A percentile compares a stretch with the other conserved stretches of the same genome.
Conservation (phyloP, 2,113 vertebrate genomes). For the Ameiurus melas region DNA sequence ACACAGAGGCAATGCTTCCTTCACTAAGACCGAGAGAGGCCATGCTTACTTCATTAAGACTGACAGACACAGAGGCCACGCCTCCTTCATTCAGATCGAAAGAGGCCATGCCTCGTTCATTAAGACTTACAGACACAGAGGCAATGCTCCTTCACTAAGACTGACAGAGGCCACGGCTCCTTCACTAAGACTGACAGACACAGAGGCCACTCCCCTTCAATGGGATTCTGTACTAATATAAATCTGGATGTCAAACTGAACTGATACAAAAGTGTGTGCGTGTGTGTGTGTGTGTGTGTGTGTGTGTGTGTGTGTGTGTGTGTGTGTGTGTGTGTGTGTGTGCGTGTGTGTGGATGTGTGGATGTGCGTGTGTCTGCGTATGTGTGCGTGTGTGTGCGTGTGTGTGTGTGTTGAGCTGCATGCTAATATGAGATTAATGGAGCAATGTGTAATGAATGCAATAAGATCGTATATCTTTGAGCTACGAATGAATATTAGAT, state of each 20-base stretch:
- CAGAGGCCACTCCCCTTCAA: too few species aligned
- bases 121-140: not conserved
- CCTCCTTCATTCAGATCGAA: too few species aligned
- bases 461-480: not conserved
- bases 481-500: not conserved
- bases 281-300: too few species aligned
- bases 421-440: not conserved
- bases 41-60: too few species aligned
- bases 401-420: not conserved
- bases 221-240: not conserved
- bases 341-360: not conserved
- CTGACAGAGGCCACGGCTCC: not conserved
- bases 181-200: not conserved
- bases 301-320: too few species aligned
- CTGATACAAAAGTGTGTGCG: not conserved
- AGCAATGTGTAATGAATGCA: not conserved
- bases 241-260: not conserved
- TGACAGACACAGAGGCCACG: too few species aligned
- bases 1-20: too few species aligned
- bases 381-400: not conserved
- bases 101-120: not conserved
- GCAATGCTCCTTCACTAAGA: too few species aligned
- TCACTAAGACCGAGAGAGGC: too few species aligned
- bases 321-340: not conserved
- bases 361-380: not conserved